phyloP scores from a whole-genome alignment of 2,113 vertebrate species.

The Neogobius melanostomus region DNA sequence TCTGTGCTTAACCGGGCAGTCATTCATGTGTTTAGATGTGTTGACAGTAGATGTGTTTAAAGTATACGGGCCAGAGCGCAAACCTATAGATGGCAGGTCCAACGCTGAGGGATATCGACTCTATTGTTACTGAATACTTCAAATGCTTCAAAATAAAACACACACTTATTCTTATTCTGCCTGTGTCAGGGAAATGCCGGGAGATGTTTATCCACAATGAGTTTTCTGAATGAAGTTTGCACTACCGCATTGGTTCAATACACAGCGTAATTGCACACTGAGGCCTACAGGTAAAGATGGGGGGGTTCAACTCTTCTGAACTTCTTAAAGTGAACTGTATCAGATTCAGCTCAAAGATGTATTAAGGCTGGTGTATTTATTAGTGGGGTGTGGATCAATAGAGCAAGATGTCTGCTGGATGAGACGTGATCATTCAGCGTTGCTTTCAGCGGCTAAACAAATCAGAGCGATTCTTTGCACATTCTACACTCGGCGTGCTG shows the following conservation, averaged over 20 bases:
- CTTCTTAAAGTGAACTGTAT: not conserved
- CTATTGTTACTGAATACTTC: slow-evolving; percentile 25
- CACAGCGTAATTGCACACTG: slow-evolving; percentile 40
- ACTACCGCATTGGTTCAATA: slow-evolving; percentile 28
- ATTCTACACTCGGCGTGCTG: slow-evolving; percentile 50
- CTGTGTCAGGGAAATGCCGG: slow-evolving; percentile 46
- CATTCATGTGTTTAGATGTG: not conserved
- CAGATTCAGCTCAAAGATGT: slow-evolving; percentile 21
- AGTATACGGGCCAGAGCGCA: slow-evolving; percentile 44
- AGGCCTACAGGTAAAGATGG: slow-evolving; percentile 24
- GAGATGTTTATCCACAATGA: slow-evolving; percentile 56
- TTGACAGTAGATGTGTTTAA: slow-evolving; percentile 45
- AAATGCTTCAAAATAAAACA: slow-evolving; percentile 3
- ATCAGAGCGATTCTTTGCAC: slow-evolving; percentile 55
- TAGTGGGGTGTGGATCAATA: slow-evolving; percentile 36
- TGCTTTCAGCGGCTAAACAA: slow-evolving; percentile 54
- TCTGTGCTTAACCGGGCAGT: slow-evolving; percentile 25
- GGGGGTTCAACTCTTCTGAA: slow-evolving; percentile 11
- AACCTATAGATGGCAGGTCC: slow-evolving; percentile 45
- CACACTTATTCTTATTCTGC: slow-evolving; percentile 30
- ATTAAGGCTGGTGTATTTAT: slow-evolving; percentile 24
- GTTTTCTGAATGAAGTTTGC: slow-evolving; percentile 35
- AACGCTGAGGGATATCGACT: slow-evolving; percentile 41
- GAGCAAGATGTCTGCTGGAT: slow-evolving; percentile 30
- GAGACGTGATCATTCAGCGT: slow-evolving; percentile 50